These are phyloP conservation scores for Hyposmocoma kahamanoa DNA, from an alignment of 1,140 invertebrate species.

Conservation along the genomic window DNA sequence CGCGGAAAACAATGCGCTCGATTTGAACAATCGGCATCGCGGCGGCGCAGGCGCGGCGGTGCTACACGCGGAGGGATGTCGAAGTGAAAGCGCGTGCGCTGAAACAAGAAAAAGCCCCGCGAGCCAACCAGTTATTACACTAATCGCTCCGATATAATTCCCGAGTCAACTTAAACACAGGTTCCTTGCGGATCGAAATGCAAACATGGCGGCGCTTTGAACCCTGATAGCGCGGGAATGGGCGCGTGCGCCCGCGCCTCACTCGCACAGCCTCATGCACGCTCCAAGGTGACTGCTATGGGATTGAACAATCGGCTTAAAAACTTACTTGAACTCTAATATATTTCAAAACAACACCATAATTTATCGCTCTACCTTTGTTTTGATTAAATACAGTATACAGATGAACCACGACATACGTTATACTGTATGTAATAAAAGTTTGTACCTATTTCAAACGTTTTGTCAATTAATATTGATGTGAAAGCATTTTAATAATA, in stretches of 20 bases:
- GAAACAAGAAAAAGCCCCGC: constrained; percentile 57
- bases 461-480: too few relatives aligned
- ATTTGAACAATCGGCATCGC: constrained; percentile 41
- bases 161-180: constrained; percentile 71
- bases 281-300: too few relatives aligned
- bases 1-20: constrained; percentile 43
- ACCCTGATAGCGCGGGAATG: constrained; percentile 30
- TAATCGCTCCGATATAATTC: constrained; percentile 73
- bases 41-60: constrained; percentile 24
- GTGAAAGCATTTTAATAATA: too few relatives aligned
- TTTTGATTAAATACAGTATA: too few relatives aligned
- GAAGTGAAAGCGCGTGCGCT: constrained; percentile 45
- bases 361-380: too few relatives aligned
- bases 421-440: too few relatives aligned
- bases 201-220: constrained; percentile 72
- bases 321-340: too few relatives aligned
- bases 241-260: constrained; percentile 14
- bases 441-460: too few relatives aligned
- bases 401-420: too few relatives aligned
- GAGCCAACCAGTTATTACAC: constrained; percentile 69
- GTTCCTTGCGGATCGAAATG: constrained; percentile 67
- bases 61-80: constrained; percentile 37
- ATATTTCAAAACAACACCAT: too few relatives aligned
- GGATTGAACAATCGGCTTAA: too few relatives aligned
- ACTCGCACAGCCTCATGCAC: too few relatives aligned